Conservation (phyloP, 64 coral and sea anemone species). For the Stichodactyla helianthus region DNA sequence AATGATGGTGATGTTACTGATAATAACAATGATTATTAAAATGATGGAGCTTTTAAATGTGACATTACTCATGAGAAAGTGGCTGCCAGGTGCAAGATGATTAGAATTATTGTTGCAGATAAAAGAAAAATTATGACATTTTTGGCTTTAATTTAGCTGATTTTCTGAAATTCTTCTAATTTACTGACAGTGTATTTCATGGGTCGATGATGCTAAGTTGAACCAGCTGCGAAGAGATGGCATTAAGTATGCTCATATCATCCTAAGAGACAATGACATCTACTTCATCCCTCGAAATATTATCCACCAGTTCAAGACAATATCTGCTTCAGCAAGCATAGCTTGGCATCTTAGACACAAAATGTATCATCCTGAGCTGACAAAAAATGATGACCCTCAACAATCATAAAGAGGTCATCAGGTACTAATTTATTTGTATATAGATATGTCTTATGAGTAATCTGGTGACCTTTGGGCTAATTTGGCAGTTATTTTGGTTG, state of each 20-base stretch:
- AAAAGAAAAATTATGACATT: too few species aligned
- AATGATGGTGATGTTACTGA: too few species aligned
- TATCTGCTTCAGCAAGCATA: conserved; percentile 89
- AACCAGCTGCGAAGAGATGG: conserved; percentile 95
- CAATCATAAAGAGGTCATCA: neutral
- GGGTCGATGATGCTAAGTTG: conserved; percentile 98
- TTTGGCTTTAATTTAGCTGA: too few species aligned
- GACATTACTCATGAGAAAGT: too few species aligned
- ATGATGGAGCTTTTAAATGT: too few species aligned
- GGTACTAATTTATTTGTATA: conserved; percentile 9
- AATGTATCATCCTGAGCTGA: conserved; percentile 77
- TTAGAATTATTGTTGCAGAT: too few species aligned
- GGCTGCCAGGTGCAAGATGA: too few species aligned
- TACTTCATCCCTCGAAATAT: conserved; percentile 98
- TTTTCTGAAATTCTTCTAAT: neutral
- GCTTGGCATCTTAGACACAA: conserved; percentile 98
- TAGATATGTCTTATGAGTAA: neutral
- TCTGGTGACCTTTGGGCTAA: too few species aligned
- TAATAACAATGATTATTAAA: too few species aligned
- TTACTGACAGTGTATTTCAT: conserved; percentile 68
- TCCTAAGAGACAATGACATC: conserved; percentile 90
- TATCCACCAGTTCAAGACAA: conserved; percentile 94
- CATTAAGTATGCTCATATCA: conserved; percentile 70
- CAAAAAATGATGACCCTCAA: conserved; percentile 23
- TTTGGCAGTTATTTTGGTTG: too few species aligned